These are phyloP conservation scores for Cranoglanis bouderius DNA, from an alignment of 2,113 vertebrate genomes.

Conservation along the genomic window DNA sequence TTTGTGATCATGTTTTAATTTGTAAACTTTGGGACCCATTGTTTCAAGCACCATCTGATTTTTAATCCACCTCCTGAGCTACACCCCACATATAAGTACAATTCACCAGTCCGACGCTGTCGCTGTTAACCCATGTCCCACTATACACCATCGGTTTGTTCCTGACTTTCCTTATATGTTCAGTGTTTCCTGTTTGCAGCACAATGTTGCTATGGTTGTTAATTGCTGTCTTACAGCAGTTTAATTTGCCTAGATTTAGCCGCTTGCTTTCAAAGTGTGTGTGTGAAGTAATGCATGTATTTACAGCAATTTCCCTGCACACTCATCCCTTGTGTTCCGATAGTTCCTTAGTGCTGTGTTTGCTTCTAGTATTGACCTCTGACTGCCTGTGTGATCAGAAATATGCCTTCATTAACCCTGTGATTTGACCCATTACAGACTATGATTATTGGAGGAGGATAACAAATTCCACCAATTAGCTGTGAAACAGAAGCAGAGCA, in stretches of 20 bases:
- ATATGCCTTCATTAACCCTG: constrained; percentile 12
- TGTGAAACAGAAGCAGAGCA: neutral
- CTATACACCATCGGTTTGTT: neutral
- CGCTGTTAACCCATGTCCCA: neutral
- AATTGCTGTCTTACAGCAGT: neutral
- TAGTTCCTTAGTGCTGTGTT: neutral
- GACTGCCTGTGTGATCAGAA: neutral
- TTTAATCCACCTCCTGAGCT: constrained; percentile 41
- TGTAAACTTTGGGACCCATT: constrained; percentile 32
- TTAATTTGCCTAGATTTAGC: neutral
- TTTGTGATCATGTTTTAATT: constrained; percentile 7
- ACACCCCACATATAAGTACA: neutral
- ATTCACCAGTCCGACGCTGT: neutral
- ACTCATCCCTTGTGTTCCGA: neutral
- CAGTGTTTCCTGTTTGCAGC: neutral
- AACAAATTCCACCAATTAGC: neutral
- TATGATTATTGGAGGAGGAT: neutral
- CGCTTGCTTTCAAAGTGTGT: neutral
- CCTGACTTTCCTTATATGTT: neutral
- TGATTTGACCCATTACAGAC: constrained; percentile 2
- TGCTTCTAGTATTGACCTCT: neutral
- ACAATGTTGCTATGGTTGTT: neutral
- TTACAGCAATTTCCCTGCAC: neutral
- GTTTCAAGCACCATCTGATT: constrained; percentile 25
- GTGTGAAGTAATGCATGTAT: neutral